phyloP scores from a whole-genome alignment of 35 echinoderm and acorn worm genomes.

The Heliocidaris erythrogramma region DNA sequence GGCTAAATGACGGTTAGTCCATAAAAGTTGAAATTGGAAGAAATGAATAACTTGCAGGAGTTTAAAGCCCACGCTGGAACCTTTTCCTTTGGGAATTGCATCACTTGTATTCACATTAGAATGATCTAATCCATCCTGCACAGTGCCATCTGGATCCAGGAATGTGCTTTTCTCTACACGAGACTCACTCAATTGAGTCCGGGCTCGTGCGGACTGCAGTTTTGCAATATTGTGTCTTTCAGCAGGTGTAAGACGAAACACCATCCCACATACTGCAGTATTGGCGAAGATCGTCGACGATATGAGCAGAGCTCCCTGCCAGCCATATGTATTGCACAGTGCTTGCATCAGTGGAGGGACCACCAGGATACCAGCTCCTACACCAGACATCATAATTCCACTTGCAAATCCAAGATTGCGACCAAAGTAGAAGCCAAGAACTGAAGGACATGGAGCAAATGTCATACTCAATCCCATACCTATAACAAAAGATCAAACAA shows the following conservation, averaged over 20 bases:
- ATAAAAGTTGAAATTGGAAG: conserved; percentile 44
- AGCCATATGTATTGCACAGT: conserved; percentile 44
- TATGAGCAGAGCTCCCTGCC: conserved; percentile 34
- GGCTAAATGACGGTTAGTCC: conserved; percentile 12
- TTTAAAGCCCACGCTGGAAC: not conserved
- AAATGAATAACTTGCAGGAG: not conserved
- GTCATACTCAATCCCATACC: not conserved
- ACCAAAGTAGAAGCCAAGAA: conserved; percentile 42
- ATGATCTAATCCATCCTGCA: not conserved
- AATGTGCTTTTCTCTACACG: not conserved
- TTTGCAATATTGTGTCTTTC: not conserved
- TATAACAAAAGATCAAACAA: not conserved
- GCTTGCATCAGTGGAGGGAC: conserved; percentile 47
- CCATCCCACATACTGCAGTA: conserved; percentile 5
- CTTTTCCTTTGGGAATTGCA: not conserved
- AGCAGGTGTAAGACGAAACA: conserved; percentile 24
- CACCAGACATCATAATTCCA: conserved; percentile 30
- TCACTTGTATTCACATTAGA: not conserved
- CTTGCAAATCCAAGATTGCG: conserved; percentile 34
- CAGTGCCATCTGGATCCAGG: not conserved
- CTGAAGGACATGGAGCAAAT: not conserved
- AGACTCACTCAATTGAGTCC: not conserved
- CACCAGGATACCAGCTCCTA: conserved; percentile 50
- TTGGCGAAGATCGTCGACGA: conserved; percentile 29
- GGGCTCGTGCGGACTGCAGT: not conserved